Conservation (phyloP, 2,113 vertebrate genomes). For the Aegithalos caudatus region DNA sequence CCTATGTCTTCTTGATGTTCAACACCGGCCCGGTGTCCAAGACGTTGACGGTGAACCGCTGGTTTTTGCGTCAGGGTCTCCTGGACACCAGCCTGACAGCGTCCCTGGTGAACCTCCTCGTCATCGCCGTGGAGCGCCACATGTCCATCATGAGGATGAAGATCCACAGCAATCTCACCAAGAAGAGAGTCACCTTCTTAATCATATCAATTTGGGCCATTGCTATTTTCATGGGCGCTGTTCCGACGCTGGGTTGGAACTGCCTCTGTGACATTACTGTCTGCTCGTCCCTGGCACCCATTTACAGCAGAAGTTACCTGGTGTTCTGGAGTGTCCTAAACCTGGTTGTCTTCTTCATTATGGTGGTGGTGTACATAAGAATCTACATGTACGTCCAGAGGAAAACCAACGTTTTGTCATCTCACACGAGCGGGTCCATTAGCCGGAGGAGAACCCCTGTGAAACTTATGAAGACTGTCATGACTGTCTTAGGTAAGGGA, state of each 20-base stretch:
- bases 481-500: constrained; percentile 92
- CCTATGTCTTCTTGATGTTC: constrained; percentile 96
- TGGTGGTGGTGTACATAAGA: constrained; percentile 89
- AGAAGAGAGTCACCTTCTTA: constrained; percentile 89
- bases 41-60: constrained; percentile 82
- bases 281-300: constrained; percentile 90
- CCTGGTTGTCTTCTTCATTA: constrained; percentile 87
- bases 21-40: constrained; percentile 86
- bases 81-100: constrained; percentile 92
- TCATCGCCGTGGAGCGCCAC: constrained; percentile 94
- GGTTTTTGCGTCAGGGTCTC: constrained; percentile 93
- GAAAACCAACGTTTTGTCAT: constrained; percentile 83
- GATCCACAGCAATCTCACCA: constrained; percentile 92
- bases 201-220: constrained; percentile 89
- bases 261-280: constrained; percentile 86
- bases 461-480: constrained; percentile 98
- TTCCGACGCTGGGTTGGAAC: constrained; percentile 95
- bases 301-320: constrained; percentile 95
- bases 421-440: constrained; percentile 86
- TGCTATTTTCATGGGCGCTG: constrained; percentile 91
- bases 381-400: constrained; percentile 93
- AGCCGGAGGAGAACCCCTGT: constrained; percentile 89
- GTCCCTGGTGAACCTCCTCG: constrained; percentile 89
- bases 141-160: constrained; percentile 91
- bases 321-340: constrained; percentile 93